phyloP scores from a whole-genome alignment of 2,888 invertebrate genomes.

The Diadegma fenestrale region DNA sequence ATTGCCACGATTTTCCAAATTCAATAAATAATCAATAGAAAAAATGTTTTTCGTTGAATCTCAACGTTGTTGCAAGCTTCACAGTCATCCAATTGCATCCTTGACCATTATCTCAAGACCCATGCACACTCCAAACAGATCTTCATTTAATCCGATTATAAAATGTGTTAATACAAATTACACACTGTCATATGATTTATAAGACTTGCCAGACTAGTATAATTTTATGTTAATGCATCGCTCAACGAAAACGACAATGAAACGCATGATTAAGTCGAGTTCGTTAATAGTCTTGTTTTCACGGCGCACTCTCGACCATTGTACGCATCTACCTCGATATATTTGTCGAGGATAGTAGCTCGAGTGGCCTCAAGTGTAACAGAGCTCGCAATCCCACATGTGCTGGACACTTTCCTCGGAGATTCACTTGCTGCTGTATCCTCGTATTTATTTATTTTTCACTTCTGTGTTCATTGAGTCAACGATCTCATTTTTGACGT shows the following conservation, averaged over 20 bases:
- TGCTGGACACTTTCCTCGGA: slow-evolving; percentile 16
- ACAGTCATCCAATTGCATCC: background rate
- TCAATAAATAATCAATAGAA: too few species aligned
- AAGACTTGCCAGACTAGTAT: slow-evolving; percentile 32
- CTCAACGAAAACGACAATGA: slow-evolving; percentile 29
- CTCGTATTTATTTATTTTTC: background rate
- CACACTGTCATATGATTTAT: slow-evolving; percentile 43
- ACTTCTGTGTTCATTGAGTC: background rate
- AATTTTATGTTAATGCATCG: slow-evolving; percentile 60
- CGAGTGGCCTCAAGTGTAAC: slow-evolving; percentile 28
- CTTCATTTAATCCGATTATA: slow-evolving; percentile 36
- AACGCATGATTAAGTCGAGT: slow-evolving; percentile 31
- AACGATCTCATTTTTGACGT: background rate
- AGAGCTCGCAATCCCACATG: slow-evolving; percentile 27
- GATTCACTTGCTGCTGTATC: background rate
- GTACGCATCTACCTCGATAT: slow-evolving; percentile 44
- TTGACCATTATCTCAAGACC: background rate
- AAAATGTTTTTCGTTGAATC: too few species aligned
- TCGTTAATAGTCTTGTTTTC: slow-evolving; percentile 65
- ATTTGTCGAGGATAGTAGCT: slow-evolving; percentile 60
- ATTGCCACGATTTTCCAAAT: too few species aligned
- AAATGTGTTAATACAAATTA: slow-evolving; percentile 30
- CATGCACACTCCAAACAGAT: background rate
- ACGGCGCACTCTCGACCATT: slow-evolving; percentile 48
- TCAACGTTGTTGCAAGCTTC: too few species aligned